phyloP scores from a whole-genome alignment of 1,140 invertebrate genomes.

The Drosophila melanica region DNA sequence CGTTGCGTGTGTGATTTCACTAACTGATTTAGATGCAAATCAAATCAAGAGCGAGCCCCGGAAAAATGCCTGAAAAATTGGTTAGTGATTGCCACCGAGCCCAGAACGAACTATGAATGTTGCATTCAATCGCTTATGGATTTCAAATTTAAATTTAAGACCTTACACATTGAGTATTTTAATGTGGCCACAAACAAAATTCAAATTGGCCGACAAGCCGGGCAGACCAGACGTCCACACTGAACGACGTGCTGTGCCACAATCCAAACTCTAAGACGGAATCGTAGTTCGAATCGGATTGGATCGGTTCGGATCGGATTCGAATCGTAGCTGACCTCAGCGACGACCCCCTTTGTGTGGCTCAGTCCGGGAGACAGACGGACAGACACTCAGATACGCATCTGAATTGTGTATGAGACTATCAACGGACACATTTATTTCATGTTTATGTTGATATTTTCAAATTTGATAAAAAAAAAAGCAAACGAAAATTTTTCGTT shows the following conservation, averaged over 20 bases:
- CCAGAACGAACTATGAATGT: constrained; percentile 73
- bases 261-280: constrained; percentile 19
- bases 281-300: neutral
- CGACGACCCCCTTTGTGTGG: constrained; percentile 66
- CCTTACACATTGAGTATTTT: constrained; percentile 83
- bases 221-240: constrained; percentile 5
- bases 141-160: constrained; percentile 83
- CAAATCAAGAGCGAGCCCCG: constrained; percentile 65
- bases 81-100: constrained; percentile 25
- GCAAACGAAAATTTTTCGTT: constrained; percentile 45
- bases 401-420: constrained; percentile 80
- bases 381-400: constrained; percentile 56
- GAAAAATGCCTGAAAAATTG: constrained; percentile 47
- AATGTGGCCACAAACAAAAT: constrained; percentile 75
- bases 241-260: constrained; percentile 36
- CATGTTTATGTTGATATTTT: constrained; percentile 83
- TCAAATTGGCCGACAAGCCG: constrained; percentile 57
- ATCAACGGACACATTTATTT: constrained; percentile 82
- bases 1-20: constrained; percentile 50
- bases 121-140: constrained; percentile 80
- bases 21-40: constrained; percentile 82
- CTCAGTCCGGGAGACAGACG: constrained; percentile 3
- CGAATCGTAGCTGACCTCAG: constrained; percentile 56
- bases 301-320: constrained; percentile 24
- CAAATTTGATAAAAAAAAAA: constrained; percentile 70